These are phyloP conservation scores for Drosophila nebulosa DNA, from an alignment of 1,140 invertebrate species.

Conservation along the genomic window DNA sequence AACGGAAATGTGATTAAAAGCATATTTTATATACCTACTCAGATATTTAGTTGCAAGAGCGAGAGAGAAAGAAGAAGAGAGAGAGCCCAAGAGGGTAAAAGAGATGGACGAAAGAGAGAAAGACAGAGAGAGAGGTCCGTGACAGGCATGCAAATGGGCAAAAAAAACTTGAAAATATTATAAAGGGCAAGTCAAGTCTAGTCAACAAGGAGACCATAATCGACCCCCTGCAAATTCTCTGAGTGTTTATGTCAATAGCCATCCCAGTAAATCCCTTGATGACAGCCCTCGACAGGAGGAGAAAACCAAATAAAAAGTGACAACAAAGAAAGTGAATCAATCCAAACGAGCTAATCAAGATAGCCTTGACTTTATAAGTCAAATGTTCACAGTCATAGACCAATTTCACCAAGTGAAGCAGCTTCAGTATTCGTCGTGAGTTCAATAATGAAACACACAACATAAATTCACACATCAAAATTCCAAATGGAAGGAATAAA, in stretches of 20 bases:
- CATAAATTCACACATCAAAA: too few relatives aligned
- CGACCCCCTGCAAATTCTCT: constrained; percentile 69
- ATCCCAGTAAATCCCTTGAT: constrained; percentile 36
- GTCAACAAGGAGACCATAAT: constrained; percentile 36
- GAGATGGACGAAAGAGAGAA: background rate
- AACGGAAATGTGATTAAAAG: constrained; percentile 78
- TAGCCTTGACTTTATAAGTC: too few relatives aligned
- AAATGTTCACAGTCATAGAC: too few relatives aligned
- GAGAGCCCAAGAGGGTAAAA: background rate
- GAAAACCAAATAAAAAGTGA: background rate
- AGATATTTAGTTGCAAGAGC: background rate
- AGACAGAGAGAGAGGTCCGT: constrained; percentile 19
- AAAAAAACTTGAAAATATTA: constrained; percentile 27
- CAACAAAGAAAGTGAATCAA: too few relatives aligned
- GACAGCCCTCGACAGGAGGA: constrained; percentile 48
- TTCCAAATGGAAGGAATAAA: too few relatives aligned
- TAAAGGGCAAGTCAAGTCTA: constrained; percentile 9
- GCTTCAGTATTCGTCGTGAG: too few relatives aligned
- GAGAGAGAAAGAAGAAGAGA: background rate
- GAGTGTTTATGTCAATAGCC: constrained; percentile 76
- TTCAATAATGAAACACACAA: too few relatives aligned
- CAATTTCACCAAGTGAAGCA: too few relatives aligned
- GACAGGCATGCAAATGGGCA: constrained; percentile 48
- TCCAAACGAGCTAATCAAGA: too few relatives aligned
- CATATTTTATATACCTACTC: constrained; percentile 67